Evolutionary conservation across 2,797 vertebrate species (phyloP), one percentile per base, ranked within the genome.

Genomic region (Chelidonichthys spinosus): DNA sequence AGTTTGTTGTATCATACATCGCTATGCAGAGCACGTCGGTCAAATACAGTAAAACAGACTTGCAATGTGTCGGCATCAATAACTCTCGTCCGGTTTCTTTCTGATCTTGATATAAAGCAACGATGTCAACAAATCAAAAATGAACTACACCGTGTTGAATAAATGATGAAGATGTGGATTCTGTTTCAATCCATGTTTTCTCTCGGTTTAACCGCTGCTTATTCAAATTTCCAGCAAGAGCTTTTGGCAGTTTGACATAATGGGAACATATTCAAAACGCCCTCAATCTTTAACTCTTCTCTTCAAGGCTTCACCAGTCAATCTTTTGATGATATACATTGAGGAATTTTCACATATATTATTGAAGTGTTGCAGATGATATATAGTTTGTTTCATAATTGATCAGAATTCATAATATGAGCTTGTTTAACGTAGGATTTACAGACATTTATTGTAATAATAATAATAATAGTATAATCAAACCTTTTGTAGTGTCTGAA

Each of bases 261-360:
- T 91, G 81, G 83, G 82, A 87, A 82, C 86, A 66, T 82, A 78
- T 78, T 76, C 69, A 74, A 75, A 86, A 69, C 56, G 67, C 65
- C 44, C 58, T 73, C 69, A 77, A 37, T 77, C 59, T 56, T 76
- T 9, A 70, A 72, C 18, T 73, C 69, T 10, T 65, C 63, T 60
- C 59, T 75, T 71, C 40, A 71, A 72, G 62, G 25, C 49, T 49
- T 54, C 47, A 62, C 81, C 43, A n/a, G 47, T 49, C 25, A 32
- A 77, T 71, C 42, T 17, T 33, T 15, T 58, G 33, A 73, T 64
- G 55, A 33, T 18, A 56, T 25, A 43, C 40, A 40, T 6, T 7
- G 14, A 67, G 35, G 15, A 33, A 43, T 55, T 62, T 70, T 40
- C 7, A 11, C 44, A 9, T 43, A 8, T 10, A 18, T 63, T 13